Conservation (phyloP, 1,140 invertebrate genomes). For the Rhagoletis zephyria region DNA sequence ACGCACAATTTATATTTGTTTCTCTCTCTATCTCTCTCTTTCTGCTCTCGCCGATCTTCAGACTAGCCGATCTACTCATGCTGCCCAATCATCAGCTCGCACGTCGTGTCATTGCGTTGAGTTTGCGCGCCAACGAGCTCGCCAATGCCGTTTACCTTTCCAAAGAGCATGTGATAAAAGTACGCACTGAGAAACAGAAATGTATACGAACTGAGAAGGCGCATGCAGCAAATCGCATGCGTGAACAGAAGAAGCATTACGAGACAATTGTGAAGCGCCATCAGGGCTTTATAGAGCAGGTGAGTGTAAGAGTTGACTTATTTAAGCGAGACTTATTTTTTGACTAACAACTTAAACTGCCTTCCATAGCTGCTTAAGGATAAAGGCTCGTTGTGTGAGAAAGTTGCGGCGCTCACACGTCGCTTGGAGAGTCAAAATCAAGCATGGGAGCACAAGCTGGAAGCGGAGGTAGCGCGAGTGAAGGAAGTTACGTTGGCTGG, state of each 20-base stretch:
- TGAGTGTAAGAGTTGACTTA: slow-evolving; percentile 49
- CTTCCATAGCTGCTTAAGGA: slow-evolving; percentile 76
- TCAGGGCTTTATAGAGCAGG: slow-evolving; percentile 81
- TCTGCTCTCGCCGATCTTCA: slow-evolving; percentile 16
- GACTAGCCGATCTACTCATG: slow-evolving; percentile 70
- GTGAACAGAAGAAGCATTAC: slow-evolving; percentile 79
- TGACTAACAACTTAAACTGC: not conserved
- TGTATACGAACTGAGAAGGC: slow-evolving; percentile 66
- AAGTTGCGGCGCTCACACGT: slow-evolving; percentile 78
- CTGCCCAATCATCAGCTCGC: slow-evolving; percentile 72
- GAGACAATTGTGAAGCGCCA: slow-evolving; percentile 78
- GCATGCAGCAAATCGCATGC: slow-evolving; percentile 71
- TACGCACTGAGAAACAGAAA: slow-evolving; percentile 70
- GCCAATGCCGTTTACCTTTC: slow-evolving; percentile 72
- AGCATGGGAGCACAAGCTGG: slow-evolving; percentile 78
- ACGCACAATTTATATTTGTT: not conserved
- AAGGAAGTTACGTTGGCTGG: slow-evolving; percentile 79
- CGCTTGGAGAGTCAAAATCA: slow-evolving; percentile 74
- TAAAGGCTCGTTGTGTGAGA: slow-evolving; percentile 79
- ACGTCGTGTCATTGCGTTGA: slow-evolving; percentile 67
- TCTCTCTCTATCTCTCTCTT: not conserved
- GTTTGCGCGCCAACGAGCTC: slow-evolving; percentile 70
- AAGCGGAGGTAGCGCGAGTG: slow-evolving; percentile 78
- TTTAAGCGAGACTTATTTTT: not conserved
- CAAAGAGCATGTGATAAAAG: slow-evolving; percentile 69